A percentile compares a stretch with the other conserved stretches of the same genome.
Evolutionary conservation across 2,113 vertebrate genomes (phyloP).

Genomic region (Neogale vison): DNA sequence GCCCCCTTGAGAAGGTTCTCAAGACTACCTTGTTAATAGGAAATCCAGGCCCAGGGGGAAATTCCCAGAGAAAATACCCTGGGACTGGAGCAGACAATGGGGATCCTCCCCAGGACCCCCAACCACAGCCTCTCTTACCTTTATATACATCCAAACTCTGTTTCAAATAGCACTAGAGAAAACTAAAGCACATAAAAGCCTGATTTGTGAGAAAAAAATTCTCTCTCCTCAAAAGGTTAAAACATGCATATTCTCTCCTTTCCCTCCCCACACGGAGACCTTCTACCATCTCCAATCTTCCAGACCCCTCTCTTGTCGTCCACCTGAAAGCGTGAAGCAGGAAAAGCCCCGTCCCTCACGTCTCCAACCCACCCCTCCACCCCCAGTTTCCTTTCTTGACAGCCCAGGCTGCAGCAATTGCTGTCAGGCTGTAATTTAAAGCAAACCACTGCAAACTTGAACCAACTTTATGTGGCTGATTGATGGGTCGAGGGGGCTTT

Average conservation of each 20-base stretch:
- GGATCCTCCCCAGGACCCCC: background rate
- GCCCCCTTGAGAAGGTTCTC: background rate
- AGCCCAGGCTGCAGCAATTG: constrained; percentile 28
- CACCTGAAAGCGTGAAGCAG: background rate
- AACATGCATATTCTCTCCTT: background rate
- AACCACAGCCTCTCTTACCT: background rate
- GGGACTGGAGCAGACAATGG: background rate
- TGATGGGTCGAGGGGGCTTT: constrained; percentile 63
- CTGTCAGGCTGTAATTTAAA: constrained; percentile 73
- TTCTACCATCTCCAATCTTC: background rate
- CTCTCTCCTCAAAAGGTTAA: background rate
- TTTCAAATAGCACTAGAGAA: background rate
- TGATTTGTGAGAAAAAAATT: background rate
- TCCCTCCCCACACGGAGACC: background rate
- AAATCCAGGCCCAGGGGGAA: background rate
- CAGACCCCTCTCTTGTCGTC: background rate
- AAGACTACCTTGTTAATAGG: background rate
- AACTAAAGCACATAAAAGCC: constrained; percentile 9
- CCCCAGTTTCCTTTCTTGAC: constrained; percentile 39
- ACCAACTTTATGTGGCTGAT: constrained; percentile 66
- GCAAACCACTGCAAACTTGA: constrained; percentile 69
- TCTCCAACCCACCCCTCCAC: background rate
- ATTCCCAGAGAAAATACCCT: background rate
- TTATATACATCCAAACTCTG: background rate
- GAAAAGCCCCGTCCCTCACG: background rate